A percentile compares a stretch with the other conserved stretches of the same genome.
Conservation (phyloP, 2,888 invertebrate genomes). For the Apocheima hispidaria region DNA sequence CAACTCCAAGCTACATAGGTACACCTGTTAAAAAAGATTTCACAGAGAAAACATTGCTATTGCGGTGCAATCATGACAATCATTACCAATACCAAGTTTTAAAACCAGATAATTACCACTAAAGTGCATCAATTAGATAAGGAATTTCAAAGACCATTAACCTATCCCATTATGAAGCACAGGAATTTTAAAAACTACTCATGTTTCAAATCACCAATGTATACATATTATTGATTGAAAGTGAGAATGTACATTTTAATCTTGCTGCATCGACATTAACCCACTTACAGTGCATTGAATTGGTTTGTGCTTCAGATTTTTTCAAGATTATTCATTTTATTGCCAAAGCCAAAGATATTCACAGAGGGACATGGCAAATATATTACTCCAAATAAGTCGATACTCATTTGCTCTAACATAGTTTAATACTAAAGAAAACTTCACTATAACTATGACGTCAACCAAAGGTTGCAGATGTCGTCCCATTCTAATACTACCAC, state of each 20-base stretch:
- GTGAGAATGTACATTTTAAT: constrained; percentile 12
- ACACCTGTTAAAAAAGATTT: no score
- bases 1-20: no score
- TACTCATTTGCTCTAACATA: no score
- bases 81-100: neutral
- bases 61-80: constrained; percentile 6
- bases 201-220: neutral
- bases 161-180: constrained; percentile 5
- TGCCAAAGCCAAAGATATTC: neutral
- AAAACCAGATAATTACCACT: constrained; percentile 8
- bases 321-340: constrained; percentile 4
- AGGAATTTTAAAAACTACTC: constrained; percentile 13
- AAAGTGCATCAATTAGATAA: constrained; percentile 16
- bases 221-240: neutral
- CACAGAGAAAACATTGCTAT: no score
- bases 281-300: constrained; percentile 10
- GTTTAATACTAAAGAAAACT: no score
- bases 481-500: neutral
- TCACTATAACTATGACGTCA: no score
- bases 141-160: constrained; percentile 15
- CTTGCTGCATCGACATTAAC: constrained; percentile 17
- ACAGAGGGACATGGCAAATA: neutral
- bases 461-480: neutral
- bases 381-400: no score
- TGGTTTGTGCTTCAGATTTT: constrained; percentile 7